phyloP scores from a whole-genome alignment of 2,888 invertebrate genomes.

The Drosophila niveifrons region DNA sequence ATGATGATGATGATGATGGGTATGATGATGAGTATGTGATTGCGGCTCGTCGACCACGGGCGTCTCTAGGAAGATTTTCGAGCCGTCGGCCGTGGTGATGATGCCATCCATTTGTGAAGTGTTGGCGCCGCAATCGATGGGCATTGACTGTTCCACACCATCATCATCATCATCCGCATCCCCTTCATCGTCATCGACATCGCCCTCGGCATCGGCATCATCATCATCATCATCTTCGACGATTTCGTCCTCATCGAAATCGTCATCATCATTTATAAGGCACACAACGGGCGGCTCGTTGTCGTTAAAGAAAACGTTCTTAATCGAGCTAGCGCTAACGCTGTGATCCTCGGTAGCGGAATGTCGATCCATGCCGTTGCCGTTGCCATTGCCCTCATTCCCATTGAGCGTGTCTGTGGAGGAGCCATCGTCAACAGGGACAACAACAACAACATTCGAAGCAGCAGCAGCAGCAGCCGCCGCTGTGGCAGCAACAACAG shows the following conservation, averaged over 20 bases:
- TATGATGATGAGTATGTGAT: conserved; percentile 55
- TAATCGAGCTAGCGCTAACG: conserved; percentile 39
- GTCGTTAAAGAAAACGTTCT: conserved; percentile 35
- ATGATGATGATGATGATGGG: not conserved
- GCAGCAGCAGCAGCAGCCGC: no score
- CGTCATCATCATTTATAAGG: conserved; percentile 82
- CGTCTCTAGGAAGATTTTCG: conserved; percentile 84
- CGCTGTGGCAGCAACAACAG: conserved; percentile 42
- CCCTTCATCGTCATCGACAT: conserved; percentile 45
- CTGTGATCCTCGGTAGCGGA: conserved; percentile 45
- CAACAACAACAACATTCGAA: conserved; percentile 48
- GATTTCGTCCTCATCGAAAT: conserved; percentile 68
- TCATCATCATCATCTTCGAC: conserved; percentile 64
- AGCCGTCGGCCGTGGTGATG: conserved; percentile 77
- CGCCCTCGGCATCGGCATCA: conserved; percentile 39
- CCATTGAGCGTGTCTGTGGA: conserved; percentile 79
- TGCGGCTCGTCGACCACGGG: conserved; percentile 84
- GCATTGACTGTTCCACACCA: conserved; percentile 52
- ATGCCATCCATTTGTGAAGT: conserved; percentile 70
- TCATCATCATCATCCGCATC: conserved; percentile 50
- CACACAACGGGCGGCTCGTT: conserved; percentile 72
- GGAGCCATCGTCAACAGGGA: conserved; percentile 80
- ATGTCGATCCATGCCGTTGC: conserved; percentile 15
- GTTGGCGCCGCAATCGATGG: conserved; percentile 49
- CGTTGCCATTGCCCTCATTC: conserved; percentile 19